Conservation (phyloP, 2,888 invertebrate species). For the Eupeodes latifasciatus region DNA sequence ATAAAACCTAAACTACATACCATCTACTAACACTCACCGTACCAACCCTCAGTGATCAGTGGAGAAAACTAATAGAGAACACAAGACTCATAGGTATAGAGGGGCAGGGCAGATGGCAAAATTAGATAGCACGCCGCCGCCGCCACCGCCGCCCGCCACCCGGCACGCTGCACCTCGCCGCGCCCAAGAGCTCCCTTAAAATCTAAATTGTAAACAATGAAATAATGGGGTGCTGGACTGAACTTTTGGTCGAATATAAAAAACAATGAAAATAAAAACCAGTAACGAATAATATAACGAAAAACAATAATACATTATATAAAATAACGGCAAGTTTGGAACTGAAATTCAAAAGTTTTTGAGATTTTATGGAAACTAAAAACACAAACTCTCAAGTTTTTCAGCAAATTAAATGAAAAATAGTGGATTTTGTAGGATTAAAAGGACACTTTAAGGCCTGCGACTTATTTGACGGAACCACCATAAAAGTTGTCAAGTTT, state of each 20-base stretch:
- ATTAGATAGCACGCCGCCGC: neutral
- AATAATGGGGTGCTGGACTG: too few species aligned
- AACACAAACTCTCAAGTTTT: too few species aligned
- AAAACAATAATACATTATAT: conserved; percentile 21
- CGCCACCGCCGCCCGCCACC: neutral
- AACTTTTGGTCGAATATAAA: conserved; percentile 31
- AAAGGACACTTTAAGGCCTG: too few species aligned
- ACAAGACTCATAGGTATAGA: conserved; percentile 11
- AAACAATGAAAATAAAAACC: conserved; percentile 60
- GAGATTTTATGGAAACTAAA: too few species aligned
- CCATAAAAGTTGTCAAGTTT: too few species aligned
- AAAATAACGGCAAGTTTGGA: conserved; percentile 5
- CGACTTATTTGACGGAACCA: too few species aligned
- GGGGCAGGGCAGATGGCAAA: neutral
- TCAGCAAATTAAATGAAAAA: too few species aligned
- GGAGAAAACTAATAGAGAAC: conserved; percentile 38
- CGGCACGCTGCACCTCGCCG: too few species aligned
- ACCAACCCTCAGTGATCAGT: neutral
- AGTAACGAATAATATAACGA: conserved; percentile 59
- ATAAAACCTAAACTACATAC: neutral
- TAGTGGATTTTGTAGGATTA: too few species aligned
- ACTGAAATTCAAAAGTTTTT: too few species aligned
- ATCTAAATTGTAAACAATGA: too few species aligned
- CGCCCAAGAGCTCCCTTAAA: conserved; percentile 23
- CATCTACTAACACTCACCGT: neutral